These are phyloP conservation scores for Hypanus sabinus DNA, from an alignment of 2,113 vertebrate species.

Conservation along the genomic window DNA sequence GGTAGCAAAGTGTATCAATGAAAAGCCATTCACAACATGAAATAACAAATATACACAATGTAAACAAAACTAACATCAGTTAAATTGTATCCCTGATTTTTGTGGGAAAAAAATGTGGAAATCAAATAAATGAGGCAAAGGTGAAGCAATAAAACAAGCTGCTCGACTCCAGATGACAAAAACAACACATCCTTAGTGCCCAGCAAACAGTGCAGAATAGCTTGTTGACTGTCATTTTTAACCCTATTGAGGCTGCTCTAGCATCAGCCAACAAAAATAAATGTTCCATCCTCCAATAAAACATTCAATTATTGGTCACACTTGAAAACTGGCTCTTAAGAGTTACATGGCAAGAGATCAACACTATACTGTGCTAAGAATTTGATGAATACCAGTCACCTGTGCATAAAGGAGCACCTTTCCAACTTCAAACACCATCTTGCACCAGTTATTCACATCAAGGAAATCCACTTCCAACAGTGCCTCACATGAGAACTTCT, in stretches of 20 bases:
- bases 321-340: not conserved
- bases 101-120: not conserved
- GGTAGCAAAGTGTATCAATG: not conserved
- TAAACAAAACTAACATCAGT: not conserved
- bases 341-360: not conserved
- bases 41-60: not conserved
- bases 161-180: not conserved
- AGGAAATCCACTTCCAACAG: not conserved
- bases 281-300: not conserved
- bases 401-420: not conserved
- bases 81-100: not conserved
- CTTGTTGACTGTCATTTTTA: not conserved
- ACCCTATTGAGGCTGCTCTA: not conserved
- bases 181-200: not conserved
- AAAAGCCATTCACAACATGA: not conserved
- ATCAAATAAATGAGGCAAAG: not conserved
- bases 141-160: not conserved
- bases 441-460: not conserved
- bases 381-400: not conserved
- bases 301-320: not conserved
- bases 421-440: not conserved
- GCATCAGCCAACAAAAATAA: not conserved
- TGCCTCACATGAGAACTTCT: not conserved
- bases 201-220: not conserved
- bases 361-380: not conserved